Conservation (phyloP, 2,888 invertebrate genomes). For the Matsumyia berberina region DNA sequence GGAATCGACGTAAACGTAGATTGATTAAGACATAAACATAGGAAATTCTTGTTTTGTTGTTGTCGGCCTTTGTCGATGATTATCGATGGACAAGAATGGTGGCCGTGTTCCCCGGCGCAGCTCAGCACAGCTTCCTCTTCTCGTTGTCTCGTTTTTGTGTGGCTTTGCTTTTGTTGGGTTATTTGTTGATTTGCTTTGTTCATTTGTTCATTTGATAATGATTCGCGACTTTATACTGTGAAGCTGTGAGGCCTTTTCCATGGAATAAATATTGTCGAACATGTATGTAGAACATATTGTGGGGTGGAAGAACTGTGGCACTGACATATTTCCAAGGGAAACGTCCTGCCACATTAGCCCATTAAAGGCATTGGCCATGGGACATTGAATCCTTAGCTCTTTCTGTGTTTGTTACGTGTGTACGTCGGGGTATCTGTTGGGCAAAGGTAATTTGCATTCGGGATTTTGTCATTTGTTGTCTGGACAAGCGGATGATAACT, state of each 20-base stretch:
- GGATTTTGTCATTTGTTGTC: conserved; percentile 74
- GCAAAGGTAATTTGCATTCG: conserved; percentile 65
- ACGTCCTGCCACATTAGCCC: conserved; percentile 74
- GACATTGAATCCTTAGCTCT: conserved; percentile 46
- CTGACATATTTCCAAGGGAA: conserved; percentile 65
- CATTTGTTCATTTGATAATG: conserved; percentile 76
- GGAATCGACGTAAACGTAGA: conserved; percentile 78
- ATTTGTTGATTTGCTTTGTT: conserved; percentile 76
- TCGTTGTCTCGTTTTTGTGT: background rate
- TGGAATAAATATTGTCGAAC: conserved; percentile 70
- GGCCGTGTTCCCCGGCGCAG: background rate
- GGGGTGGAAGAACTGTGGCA: conserved; percentile 50
- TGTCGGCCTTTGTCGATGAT: conserved; percentile 76
- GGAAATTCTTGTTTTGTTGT: conserved; percentile 77
- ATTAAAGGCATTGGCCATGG: conserved; percentile 66
- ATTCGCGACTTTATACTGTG: conserved; percentile 60
- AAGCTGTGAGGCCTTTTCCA: conserved; percentile 41
- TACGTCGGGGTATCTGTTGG: conserved; percentile 9
- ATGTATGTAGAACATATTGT: conserved; percentile 67
- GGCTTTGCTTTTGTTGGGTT: conserved; percentile 65
- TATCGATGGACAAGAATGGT: conserved; percentile 73
- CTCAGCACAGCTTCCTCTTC: conserved; percentile 7
- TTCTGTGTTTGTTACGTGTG: conserved; percentile 6
- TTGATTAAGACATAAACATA: conserved; percentile 78
- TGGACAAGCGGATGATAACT: conserved; percentile 71